These are phyloP conservation scores for Lepidonotus clava DNA, from an alignment of 2,888 invertebrate species.

Conservation along the genomic window DNA sequence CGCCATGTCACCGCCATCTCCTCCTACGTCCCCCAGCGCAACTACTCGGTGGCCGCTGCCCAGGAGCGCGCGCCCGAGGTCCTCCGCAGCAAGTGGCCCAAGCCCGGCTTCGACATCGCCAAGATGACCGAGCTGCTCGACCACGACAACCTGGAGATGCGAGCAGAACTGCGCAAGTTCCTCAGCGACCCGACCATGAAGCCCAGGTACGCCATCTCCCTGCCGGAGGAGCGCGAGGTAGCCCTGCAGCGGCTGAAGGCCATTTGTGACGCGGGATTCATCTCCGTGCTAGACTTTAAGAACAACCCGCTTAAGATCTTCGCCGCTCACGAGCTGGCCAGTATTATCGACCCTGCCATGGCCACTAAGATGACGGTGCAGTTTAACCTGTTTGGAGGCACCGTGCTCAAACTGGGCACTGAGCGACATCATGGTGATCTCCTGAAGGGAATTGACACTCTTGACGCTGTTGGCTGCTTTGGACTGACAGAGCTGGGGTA, in stretches of 20 bases:
- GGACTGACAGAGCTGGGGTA: conserved; percentile 66
- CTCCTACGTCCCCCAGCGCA: neutral
- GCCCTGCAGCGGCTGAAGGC: conserved; percentile 62
- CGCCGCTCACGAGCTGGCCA: conserved; percentile 65
- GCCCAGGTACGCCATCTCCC: conserved; percentile 63
- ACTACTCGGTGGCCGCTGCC: neutral
- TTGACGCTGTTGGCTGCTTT: conserved; percentile 66
- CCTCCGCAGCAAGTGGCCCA: conserved; percentile 49
- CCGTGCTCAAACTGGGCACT: conserved; percentile 78
- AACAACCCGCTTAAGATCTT: conserved; percentile 65
- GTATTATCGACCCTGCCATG: conserved; percentile 65
- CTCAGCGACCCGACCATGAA: conserved; percentile 58
- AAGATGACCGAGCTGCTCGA: conserved; percentile 62
- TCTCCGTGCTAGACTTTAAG: conserved; percentile 65
- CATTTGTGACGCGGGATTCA: conserved; percentile 64
- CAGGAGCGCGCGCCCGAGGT: neutral
- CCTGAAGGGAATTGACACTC: conserved; percentile 64
- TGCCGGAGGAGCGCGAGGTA: conserved; percentile 64
- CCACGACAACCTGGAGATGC: conserved; percentile 65
- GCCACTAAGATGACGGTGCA: conserved; percentile 67
- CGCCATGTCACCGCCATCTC: neutral
- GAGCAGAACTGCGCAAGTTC: conserved; percentile 60
- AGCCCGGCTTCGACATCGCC: conserved; percentile 56
- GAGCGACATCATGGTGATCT: conserved; percentile 74
- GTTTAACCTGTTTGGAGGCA: conserved; percentile 77